Conservation (phyloP, 1,140 invertebrate species). For the Yoshiicerus persimilis region DNA sequence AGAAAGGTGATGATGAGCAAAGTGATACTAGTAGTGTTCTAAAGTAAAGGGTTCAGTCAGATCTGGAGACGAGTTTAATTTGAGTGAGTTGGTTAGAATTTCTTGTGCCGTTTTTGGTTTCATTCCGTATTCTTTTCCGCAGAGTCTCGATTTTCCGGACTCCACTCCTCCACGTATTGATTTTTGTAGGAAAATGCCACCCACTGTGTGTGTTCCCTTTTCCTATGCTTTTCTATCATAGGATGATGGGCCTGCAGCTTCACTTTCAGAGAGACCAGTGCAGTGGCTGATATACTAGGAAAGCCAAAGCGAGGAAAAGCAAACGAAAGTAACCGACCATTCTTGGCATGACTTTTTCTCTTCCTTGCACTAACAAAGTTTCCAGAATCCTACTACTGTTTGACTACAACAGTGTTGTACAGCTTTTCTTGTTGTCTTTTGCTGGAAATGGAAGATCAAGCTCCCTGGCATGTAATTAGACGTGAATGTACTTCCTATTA, state of each 20-base stretch:
- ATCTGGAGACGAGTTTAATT: background rate
- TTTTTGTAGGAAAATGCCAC: conserved; percentile 41
- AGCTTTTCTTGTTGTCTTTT: background rate
- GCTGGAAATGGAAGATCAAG: background rate
- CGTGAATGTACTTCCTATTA: conserved; percentile 12
- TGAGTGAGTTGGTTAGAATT: conserved; percentile 8
- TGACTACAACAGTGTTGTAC: background rate
- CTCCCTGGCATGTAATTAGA: conserved; percentile 22
- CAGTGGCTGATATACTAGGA: background rate
- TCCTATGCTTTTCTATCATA: conserved; percentile 6
- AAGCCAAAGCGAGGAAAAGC: background rate
- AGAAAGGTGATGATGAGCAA: background rate
- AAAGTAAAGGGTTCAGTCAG: background rate
- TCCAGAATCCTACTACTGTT: background rate
- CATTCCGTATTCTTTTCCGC: conserved; percentile 29
- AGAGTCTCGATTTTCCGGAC: conserved; percentile 34
- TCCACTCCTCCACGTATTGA: conserved; percentile 45
- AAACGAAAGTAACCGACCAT: background rate
- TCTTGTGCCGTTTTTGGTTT: conserved; percentile 34
- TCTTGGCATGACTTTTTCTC: background rate
- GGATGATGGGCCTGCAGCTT: conserved; percentile 17
- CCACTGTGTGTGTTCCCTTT: conserved; percentile 29
- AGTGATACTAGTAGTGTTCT: background rate
- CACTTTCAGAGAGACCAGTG: background rate
- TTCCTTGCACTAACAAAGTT: background rate